Evolutionary conservation across 2,888 invertebrate genomes (phyloP), one percentile per base, ranked within the genome.

Genomic region (Yponomeuta evonymella): DNA sequence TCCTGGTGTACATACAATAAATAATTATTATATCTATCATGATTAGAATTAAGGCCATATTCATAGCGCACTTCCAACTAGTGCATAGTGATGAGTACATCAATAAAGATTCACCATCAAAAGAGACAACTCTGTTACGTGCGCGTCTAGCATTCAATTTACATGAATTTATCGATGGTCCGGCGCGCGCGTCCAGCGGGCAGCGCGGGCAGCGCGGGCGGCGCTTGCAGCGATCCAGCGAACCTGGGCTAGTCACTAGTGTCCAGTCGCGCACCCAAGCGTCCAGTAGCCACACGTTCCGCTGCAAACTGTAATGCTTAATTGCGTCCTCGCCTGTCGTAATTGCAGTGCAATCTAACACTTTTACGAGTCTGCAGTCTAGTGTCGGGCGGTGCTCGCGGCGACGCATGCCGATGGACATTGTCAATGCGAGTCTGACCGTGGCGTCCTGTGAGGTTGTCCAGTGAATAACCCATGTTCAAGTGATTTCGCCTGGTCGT

Each of bases 181-280:
- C 67, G 71, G 71, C 72, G 67, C 75, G 75, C 75, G 75, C 76
- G 74, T 58, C 51, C 15, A 72, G 74, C 72, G 71, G 75, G 77
- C 75, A 76, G 76, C 76, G 74, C 72, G 71, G 75, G 77, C 75
- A 76, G 76, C 76, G 75, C 78, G 58, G 43, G 48, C 30, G 66
- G 64, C 65, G 67, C 43, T 62, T 64, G 62, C 65, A 51, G 69
- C 70, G 51, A 58, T 15, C 51, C 12, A 58, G 51, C 51, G 51
- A 58, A 58, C 51, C 51, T 58, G 51, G 15, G 51, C 67, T 48
- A 43, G 63, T 73, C 78, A 79, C 43, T 43, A 82, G 78, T 79
- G 80, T 84, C 81, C 90, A 90, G 90, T 90, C 90, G 88, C 85
- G 87, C 89, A 85, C 85, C 85, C 86, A 86, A 83, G 87, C 87